Percentiles rank a stretch among this genome's conserved stretches.
Evolutionary conservation across 2,797 vertebrate genomes (phyloP).

Genomic region (Rhabdophis nuchalis): DNA sequence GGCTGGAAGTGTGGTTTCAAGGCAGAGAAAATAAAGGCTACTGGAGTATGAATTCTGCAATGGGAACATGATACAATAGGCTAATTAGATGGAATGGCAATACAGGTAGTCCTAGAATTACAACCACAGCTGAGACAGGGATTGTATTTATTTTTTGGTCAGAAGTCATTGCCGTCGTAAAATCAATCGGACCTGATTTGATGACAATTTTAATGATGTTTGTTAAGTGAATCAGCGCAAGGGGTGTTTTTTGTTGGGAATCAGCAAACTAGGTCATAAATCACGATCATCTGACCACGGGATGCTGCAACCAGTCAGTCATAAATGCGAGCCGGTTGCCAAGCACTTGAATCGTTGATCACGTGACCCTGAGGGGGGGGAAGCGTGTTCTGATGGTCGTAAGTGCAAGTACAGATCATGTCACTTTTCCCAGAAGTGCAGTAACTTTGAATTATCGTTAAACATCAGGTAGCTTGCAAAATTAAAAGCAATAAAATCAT

Average conservation of each 20-base stretch:
- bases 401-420: background rate
- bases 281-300: background rate
- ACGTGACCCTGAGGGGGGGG: background rate
- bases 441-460: background rate
- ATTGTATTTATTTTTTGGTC: background rate
- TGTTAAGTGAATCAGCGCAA: background rate
- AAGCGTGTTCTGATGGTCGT: fast-evolving
- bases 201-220: background rate
- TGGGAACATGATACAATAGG: background rate
- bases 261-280: background rate
- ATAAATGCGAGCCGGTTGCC: background rate
- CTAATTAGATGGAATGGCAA: background rate
- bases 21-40: background rate
- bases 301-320: background rate
- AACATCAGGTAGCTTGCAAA: background rate
- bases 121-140: background rate
- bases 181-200: background rate
- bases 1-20: background rate
- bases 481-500: background rate
- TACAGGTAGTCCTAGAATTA: background rate
- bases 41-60: background rate
- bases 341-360: background rate
- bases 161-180: background rate
- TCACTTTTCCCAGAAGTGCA: background rate
- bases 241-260: background rate